These are phyloP conservation scores for Hippocampus zosterae DNA, from an alignment of 2,113 vertebrate genomes.

Conservation along the genomic window DNA sequence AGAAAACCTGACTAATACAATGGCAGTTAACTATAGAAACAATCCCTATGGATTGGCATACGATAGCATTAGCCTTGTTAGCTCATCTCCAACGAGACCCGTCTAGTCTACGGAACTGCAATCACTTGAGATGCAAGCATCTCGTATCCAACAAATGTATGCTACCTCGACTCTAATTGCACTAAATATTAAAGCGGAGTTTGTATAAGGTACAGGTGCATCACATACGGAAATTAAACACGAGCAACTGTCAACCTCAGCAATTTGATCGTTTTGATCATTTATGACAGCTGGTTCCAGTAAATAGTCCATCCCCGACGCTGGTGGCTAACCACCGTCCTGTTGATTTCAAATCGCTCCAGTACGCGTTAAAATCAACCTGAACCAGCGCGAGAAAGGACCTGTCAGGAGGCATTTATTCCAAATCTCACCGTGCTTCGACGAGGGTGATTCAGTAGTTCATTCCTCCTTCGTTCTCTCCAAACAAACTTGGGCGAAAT, in stretches of 20 bases:
- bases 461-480: slow-evolving; percentile 60
- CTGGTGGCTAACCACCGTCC: slow-evolving; percentile 35
- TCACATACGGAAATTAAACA: not conserved
- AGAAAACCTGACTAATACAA: not conserved
- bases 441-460: slow-evolving; percentile 58
- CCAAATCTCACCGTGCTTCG: slow-evolving; percentile 61
- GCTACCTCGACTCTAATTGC: rapidly evolving
- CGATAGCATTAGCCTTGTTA: slow-evolving; percentile 48
- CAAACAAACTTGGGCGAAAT: slow-evolving; percentile 64
- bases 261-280: slow-evolving; percentile 15
- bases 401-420: not conserved
- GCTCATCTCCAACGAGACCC: slow-evolving; percentile 21
- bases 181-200: not conserved
- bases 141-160: not conserved
- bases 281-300: slow-evolving; percentile 55
- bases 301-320: slow-evolving; percentile 39
- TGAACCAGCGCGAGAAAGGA: not conserved
- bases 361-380: not conserved
- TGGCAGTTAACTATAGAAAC: not conserved
- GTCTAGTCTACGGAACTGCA: slow-evolving; percentile 44
- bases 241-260: not conserved
- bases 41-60: slow-evolving; percentile 22
- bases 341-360: slow-evolving; percentile 4
- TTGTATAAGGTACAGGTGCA: not conserved
- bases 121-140: not conserved